phyloP scores from a whole-genome alignment of 2,888 invertebrate species.

The Anthophora plumipes region DNA sequence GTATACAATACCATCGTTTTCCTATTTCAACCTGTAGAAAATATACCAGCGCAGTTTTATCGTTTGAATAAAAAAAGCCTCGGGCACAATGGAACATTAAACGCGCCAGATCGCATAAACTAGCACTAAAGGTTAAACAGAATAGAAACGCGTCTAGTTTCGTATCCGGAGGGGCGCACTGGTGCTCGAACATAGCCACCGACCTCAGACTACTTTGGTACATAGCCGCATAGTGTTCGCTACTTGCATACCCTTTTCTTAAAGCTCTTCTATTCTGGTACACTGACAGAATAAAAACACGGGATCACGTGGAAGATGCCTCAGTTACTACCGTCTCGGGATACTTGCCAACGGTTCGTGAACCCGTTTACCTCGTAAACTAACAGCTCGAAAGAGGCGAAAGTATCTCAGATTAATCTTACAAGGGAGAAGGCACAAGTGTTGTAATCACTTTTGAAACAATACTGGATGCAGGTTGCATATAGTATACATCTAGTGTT shows the following conservation, averaged over 20 bases:
- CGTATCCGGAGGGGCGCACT: background rate
- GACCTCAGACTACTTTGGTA: constrained; percentile 28
- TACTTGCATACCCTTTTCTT: constrained; percentile 38
- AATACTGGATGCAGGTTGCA: too few species aligned
- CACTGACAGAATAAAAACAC: constrained; percentile 62
- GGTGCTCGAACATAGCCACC: constrained; percentile 8
- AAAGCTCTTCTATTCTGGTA: constrained; percentile 67
- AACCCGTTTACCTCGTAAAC: constrained; percentile 56
- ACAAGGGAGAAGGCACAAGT: constrained; percentile 2
- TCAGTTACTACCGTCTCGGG: constrained; percentile 30
- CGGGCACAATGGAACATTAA: background rate
- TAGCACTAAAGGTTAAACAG: constrained; percentile 16
- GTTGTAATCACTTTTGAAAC: too few species aligned
- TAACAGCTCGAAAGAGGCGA: constrained; percentile 37
- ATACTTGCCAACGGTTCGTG: constrained; percentile 58
- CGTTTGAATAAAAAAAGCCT: too few species aligned
- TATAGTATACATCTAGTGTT: too few species aligned
- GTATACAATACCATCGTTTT: too few species aligned
- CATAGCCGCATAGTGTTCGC: constrained; percentile 14
- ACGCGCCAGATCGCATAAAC: background rate
- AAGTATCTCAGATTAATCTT: constrained; percentile 60
- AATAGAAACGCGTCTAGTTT: constrained; percentile 16
- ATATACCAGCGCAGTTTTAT: too few species aligned
- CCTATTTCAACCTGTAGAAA: too few species aligned
- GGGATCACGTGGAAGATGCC: constrained; percentile 40